Percentiles rank a stretch among this genome's conserved stretches.
Evolutionary conservation across 2,113 vertebrate species (phyloP).

Genomic region (Tupaia tana): DNA sequence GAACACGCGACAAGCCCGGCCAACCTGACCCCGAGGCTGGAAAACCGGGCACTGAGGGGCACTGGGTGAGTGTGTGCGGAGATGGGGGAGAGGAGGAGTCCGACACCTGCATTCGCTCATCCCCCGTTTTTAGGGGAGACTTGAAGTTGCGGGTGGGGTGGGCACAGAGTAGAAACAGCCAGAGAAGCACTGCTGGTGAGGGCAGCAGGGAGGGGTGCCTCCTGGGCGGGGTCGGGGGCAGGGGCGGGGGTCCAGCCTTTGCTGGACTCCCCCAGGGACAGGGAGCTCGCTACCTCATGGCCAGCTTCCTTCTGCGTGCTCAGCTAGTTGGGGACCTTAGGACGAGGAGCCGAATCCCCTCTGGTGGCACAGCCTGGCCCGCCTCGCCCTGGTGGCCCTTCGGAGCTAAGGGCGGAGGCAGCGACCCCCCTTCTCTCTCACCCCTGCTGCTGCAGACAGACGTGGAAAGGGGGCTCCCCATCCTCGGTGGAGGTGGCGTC

Average conservation of each 20-base stretch:
- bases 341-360: neutral
- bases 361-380: neutral
- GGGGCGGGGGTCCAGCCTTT: neutral
- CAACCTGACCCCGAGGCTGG: neutral
- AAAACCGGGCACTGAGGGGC: neutral
- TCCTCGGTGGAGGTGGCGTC: neutral
- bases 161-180: neutral
- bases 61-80: neutral
- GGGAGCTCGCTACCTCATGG: neutral
- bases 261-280: neutral
- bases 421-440: neutral
- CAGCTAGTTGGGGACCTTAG: neutral
- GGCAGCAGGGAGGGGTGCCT: neutral
- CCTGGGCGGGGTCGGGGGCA: neutral
- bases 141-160: neutral
- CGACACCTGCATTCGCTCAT: rapidly evolving
- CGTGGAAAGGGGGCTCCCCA: neutral
- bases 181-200: neutral
- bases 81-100: too few relatives aligned
- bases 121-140: neutral
- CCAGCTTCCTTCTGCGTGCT: neutral
- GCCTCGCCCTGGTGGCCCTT: neutral
- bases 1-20: neutral
- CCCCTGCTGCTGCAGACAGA: neutral
- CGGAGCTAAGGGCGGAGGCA: neutral